These are phyloP conservation scores for Resseliella maxima DNA, from an alignment of 2,888 invertebrate genomes.

Conservation along the genomic window DNA sequence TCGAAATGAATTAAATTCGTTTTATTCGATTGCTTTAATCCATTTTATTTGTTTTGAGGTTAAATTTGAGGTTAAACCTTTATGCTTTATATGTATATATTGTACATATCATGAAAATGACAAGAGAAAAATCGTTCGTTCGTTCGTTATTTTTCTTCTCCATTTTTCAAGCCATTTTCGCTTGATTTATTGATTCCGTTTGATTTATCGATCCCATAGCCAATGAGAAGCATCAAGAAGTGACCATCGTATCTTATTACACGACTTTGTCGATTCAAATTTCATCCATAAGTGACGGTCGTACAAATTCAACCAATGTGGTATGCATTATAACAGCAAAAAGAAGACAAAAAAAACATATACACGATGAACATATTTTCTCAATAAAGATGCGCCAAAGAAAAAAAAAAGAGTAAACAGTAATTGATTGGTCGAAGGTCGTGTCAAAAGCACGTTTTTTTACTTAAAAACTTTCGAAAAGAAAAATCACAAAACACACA, in stretches of 20 bases:
- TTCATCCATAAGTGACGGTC: constrained; percentile 8
- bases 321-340: neutral
- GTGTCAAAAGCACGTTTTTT: neutral
- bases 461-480: neutral
- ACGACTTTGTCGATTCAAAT: neutral
- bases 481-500: neutral
- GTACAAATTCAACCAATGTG: neutral
- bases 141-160: neutral
- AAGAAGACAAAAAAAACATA: neutral
- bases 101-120: neutral
- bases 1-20: constrained; percentile 6
- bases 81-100: neutral
- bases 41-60: constrained; percentile 39
- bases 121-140: neutral
- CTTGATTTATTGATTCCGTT: constrained; percentile 37
- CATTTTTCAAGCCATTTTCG: too few species aligned
- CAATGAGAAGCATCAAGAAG: neutral
- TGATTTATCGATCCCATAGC: constrained; percentile 16
- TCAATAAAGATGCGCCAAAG: neutral
- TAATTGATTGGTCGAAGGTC: neutral
- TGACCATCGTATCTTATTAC: neutral
- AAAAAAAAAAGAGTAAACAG: neutral
- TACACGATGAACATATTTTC: too few species aligned
- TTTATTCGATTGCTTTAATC: constrained; percentile 25
- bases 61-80: constrained; percentile 37